A percentile compares a stretch with the other conserved stretches of the same genome.
Conservation (phyloP, 2,797 vertebrate genomes). For the Phaenicophaeus curvirostris region DNA sequence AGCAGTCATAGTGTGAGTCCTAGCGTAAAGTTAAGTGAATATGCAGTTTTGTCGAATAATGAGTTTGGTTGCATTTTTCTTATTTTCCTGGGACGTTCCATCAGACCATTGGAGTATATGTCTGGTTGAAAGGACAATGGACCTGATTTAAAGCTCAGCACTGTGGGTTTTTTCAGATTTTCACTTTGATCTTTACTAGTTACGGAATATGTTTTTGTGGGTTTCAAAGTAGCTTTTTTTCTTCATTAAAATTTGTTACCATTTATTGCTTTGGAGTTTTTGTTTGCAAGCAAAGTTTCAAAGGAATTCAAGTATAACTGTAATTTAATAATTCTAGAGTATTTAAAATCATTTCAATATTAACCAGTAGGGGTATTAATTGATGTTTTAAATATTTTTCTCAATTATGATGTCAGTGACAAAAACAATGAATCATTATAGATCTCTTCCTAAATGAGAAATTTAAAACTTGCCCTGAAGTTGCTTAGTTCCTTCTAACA, state of each 20-base stretch:
- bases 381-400: accelerated
- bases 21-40: not conserved
- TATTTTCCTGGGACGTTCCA: not conserved
- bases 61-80: not conserved
- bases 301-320: not conserved
- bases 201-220: not conserved
- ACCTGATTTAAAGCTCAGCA: not conserved
- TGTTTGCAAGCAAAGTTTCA: not conserved
- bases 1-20: not conserved
- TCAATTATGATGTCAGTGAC: not conserved
- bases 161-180: not conserved
- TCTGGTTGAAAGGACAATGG: not conserved
- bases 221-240: not conserved
- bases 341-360: not conserved
- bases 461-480: not conserved
- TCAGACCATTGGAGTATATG: not conserved
- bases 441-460: not conserved
- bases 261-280: not conserved
- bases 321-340: not conserved
- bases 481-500: not conserved
- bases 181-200: not conserved
- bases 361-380: not conserved
- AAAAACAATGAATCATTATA: not conserved
- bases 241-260: not conserved
- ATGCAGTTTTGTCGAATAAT: not conserved